Evolutionary conservation across 2,113 vertebrate species (phyloP).

Genomic region (Thryonomys swinderianus): DNA sequence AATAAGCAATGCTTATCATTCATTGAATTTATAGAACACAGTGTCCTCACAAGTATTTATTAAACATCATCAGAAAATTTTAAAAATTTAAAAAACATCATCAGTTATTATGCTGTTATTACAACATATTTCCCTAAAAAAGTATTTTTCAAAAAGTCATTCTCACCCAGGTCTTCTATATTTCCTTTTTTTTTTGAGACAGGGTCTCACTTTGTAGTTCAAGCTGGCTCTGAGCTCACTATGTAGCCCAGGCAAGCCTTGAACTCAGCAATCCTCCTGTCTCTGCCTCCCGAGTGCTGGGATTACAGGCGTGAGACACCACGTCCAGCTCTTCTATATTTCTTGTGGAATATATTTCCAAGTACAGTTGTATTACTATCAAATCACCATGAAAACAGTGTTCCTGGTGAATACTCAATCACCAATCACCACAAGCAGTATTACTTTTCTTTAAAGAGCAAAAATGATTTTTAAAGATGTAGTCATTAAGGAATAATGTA

Average conservation of each 20-base stretch:
- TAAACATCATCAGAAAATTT: too few species aligned
- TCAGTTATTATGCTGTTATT: background rate
- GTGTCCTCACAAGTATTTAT: conserved; percentile 16
- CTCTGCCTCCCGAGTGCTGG: too few species aligned
- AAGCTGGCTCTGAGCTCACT: too few species aligned
- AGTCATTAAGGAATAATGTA: background rate
- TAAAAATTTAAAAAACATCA: too few species aligned
- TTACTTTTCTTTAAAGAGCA: background rate
- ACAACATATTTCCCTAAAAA: background rate
- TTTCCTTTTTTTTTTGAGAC: too few species aligned
- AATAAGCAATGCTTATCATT: background rate
- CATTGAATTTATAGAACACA: background rate
- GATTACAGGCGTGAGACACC: too few species aligned
- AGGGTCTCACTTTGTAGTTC: too few species aligned
- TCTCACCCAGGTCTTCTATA: background rate
- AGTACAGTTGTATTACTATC: background rate
- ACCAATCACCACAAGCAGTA: background rate
- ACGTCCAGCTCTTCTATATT: background rate
- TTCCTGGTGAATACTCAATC: background rate
- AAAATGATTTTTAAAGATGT: background rate
- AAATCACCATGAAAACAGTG: background rate
- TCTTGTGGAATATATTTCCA: conserved; percentile 12
- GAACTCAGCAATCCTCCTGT: too few species aligned
- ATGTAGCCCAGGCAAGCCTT: too few species aligned
- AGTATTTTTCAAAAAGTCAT: background rate